Conservation (phyloP, 2,888 invertebrate genomes). For the Morinoia aosen region DNA sequence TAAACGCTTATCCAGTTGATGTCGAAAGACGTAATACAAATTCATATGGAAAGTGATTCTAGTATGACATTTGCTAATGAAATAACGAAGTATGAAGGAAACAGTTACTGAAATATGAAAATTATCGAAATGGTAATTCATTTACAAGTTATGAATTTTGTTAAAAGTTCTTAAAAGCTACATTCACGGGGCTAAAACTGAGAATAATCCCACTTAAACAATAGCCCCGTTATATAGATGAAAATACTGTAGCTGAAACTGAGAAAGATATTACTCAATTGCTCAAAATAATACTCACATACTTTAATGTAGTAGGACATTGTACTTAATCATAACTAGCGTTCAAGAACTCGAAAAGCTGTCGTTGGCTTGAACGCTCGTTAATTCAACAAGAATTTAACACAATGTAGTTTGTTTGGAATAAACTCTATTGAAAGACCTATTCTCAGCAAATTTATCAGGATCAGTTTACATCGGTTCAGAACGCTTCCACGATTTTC, state of each 20-base stretch:
- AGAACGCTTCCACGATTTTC: not conserved
- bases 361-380: too few species aligned
- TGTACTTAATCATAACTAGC: not conserved
- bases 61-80: too few species aligned
- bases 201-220: not conserved
- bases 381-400: too few species aligned
- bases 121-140: not conserved
- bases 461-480: too few species aligned
- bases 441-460: too few species aligned
- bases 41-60: not conserved
- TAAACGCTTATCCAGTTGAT: not conserved
- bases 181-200: not conserved
- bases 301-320: not conserved
- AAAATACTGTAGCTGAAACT: too few species aligned
- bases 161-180: not conserved
- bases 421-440: too few species aligned
- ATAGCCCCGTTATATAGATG: too few species aligned
- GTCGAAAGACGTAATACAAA: not conserved
- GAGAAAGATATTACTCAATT: not conserved
- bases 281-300: not conserved
- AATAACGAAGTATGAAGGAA: too few species aligned
- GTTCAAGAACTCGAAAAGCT: not conserved
- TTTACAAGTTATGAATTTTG: not conserved
- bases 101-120: too few species aligned
- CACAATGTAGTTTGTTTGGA: too few species aligned